Evolutionary conservation across 2,797 vertebrate species (phyloP).

Genomic region (Halcyon leucocephala): DNA sequence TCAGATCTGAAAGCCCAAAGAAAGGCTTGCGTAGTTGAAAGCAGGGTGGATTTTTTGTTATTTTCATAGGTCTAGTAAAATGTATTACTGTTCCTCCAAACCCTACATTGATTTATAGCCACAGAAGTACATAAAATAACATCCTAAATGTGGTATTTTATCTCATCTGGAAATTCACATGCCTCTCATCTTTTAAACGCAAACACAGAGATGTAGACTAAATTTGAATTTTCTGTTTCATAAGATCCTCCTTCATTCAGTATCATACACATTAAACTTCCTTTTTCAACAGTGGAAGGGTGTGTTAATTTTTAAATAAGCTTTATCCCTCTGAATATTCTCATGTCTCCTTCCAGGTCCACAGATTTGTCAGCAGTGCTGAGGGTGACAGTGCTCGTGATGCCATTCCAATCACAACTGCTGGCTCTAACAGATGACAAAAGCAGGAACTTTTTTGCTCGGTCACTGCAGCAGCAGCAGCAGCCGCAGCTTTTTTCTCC

Average conservation of each 20-base stretch:
- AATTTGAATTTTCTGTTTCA: background rate
- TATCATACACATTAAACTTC: background rate
- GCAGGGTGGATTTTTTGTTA: fast-evolving
- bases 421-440: slow-evolving; percentile 22
- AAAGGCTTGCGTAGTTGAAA: background rate
- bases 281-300: background rate
- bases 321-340: background rate
- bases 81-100: background rate
- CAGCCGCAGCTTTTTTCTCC: background rate
- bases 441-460: slow-evolving; percentile 16
- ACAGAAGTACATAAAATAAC: background rate
- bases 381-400: background rate
- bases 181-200: background rate
- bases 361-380: background rate
- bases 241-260: background rate
- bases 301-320: background rate
- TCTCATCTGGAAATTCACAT: background rate
- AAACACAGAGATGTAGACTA: background rate
- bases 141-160: background rate
- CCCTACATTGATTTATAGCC: background rate
- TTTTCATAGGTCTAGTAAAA: background rate
- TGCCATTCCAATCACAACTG: background rate
- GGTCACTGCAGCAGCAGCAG: background rate
- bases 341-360: background rate
- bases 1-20: background rate